Base-by-base conservation (phyloP, 2,113 vertebrate genomes). In the Rana temporaria region DNA sequence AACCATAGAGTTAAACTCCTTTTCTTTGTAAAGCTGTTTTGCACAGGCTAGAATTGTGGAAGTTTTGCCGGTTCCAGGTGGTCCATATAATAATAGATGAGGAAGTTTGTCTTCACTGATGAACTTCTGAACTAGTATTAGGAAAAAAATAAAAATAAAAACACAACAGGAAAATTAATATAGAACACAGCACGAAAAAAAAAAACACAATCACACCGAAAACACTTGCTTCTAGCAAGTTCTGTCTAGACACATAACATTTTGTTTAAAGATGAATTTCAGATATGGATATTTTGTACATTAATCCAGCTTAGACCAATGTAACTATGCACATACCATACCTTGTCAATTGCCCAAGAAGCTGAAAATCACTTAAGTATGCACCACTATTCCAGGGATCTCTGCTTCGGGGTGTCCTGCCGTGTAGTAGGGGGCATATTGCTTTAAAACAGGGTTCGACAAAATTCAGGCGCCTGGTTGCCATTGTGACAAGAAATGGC, bases 1-100 rank as follows among this genome's bases (percentile, higher is more conserved):
- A 88, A 99, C 97, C 98, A 99, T 99, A 57, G 98, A 98, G 82
- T 93, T 94, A 42, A 97, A 98, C 83, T 98, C 97, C 82, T 93
- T 96, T 1, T 94, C 94, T 88, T 92, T 95, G 87, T 98, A 99
- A 0, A 99, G 95, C 89, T 98, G 96, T 81, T 83, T 92, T 53
- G 97, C 97, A 57, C 95, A 97, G 19, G 98, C 98, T 0, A 99
- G 93, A 87, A 99, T 98, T 78, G 98, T 97, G 12, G 97, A 98
- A 1, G 98, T 99, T 88, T 99, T 99, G 0, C 98, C 98, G 0
- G 98, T 99, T 11, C 98, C 98, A 0, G 97, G 98, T 0, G 98
- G 98, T 0, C 98, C 98, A n/a, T 99, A 99, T 84, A 99, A 94
- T 69, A 99, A 90, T 4, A 99, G 93, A 30, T 99, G 98, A 0